Evolutionary conservation across 2,797 vertebrate species (phyloP), one percentile per base, ranked within the genome.

Genomic region (Amphiprion clarkii): DNA sequence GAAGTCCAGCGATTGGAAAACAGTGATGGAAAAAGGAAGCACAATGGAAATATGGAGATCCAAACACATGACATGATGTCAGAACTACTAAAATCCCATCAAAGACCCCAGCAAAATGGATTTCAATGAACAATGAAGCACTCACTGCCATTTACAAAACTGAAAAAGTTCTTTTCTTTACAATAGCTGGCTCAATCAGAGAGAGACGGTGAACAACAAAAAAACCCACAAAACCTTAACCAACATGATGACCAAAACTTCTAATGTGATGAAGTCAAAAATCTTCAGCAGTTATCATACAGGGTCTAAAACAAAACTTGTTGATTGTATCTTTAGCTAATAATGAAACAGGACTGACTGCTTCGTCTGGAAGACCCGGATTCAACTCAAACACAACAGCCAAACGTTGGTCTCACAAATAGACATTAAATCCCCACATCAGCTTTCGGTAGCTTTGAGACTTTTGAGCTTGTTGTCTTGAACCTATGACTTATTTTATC

Each of bases 1-100:
- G 67, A 89, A 69, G 75, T 80, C 73, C 86, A 91, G 81, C 29
- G 64, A 57, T 85, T 52, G 55, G 60, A 75, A 76, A 60, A 76
- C 10, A 55, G 68, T 23, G 75, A 77, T 51, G 64, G 31, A 72
- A 60, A 23, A 67, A 79, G 75, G 69, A 92, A 76, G 85, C 67
- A 55, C 53, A 1, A 82, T 49, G 68, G 11, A 58, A 40, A 44
- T 11, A 25, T 68, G 64, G 17, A 21, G 23, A 31, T 53, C 19
- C 17, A 33, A 63, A 78, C 40, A 67, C 25, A 65, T 2, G 12
- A 48, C 17, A 54, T 3, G 13, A 59, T 17, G 21, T 65, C 33
- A n/a, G 13, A 57, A 64, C 5, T 23, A 44, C 40, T 10, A 70
- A 51, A 25, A 44, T 10, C 40, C 52, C 52, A 4, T 17, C 48